Conservation (phyloP, 1,140 invertebrate species). For the Copidosoma floridanum region DNA sequence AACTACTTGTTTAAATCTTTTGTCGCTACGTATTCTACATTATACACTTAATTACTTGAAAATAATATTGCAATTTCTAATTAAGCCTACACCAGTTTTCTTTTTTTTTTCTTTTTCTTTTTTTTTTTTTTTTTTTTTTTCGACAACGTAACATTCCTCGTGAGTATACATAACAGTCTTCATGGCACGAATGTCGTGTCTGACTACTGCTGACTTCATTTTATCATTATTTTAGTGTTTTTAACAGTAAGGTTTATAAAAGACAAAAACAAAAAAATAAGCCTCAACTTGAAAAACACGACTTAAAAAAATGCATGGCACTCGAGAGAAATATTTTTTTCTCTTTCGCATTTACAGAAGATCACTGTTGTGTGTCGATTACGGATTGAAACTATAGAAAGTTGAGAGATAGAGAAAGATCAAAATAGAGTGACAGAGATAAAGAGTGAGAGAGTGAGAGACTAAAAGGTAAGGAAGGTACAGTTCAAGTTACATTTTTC, state of each 20-base stretch:
- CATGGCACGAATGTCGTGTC: slow-evolving; percentile 10
- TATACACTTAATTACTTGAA: slow-evolving; percentile 26
- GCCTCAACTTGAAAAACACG: slow-evolving; percentile 6
- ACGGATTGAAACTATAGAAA: neutral
- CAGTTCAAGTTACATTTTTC: slow-evolving; percentile 26
- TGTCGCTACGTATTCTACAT: slow-evolving; percentile 13
- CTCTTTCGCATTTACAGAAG: neutral
- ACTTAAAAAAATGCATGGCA: slow-evolving; percentile 20
- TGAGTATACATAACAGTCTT: too few relatives aligned
- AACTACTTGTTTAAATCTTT: slow-evolving; percentile 20
- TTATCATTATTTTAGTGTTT: neutral
- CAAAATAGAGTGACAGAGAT: slow-evolving; percentile 1
- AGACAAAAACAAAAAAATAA: neutral
- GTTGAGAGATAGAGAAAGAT: neutral
- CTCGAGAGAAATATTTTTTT: slow-evolving; percentile 6
- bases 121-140: too few relatives aligned
- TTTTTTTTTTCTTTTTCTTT: too few relatives aligned
- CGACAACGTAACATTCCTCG: too few relatives aligned
- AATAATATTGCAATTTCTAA: slow-evolving; percentile 24
- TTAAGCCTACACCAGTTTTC: slow-evolving; percentile 17
- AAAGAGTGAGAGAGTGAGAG: slow-evolving; percentile 2
- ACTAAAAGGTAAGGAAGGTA: slow-evolving; percentile 15
- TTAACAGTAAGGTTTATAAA: slow-evolving; percentile 19
- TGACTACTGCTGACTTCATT: slow-evolving; percentile 4
- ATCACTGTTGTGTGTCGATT: neutral